phyloP scores from a whole-genome alignment of 2,797 vertebrate species.

The Semotilus atromaculatus region DNA sequence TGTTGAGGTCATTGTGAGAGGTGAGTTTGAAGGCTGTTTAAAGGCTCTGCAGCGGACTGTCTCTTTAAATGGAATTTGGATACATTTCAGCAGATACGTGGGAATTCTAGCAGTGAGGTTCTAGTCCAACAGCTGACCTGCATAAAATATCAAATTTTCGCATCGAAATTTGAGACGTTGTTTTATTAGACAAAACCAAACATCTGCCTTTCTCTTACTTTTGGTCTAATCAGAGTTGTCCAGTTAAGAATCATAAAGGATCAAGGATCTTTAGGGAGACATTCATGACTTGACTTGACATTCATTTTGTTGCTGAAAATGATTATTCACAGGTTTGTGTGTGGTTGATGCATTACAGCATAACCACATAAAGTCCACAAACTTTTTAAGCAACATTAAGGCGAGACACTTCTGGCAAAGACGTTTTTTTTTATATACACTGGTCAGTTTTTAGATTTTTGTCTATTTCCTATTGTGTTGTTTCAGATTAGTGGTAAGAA shows the following conservation, averaged over 20 bases:
- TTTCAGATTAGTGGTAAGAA: background rate
- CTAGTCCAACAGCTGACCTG: constrained; percentile 41
- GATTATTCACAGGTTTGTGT: background rate
- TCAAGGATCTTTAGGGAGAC: background rate
- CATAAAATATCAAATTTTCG: background rate
- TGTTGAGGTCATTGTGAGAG: background rate
- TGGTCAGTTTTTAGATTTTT: background rate
- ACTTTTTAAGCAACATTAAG: background rate
- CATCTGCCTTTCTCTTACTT: background rate
- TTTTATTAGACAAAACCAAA: background rate
- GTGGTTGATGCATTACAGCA: background rate
- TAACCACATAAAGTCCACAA: background rate
- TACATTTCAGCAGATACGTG: constrained; percentile 60
- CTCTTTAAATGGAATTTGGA: constrained; percentile 47
- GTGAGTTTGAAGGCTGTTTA: background rate
- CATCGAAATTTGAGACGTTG: background rate
- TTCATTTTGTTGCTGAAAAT: background rate
- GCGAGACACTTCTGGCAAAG: background rate
- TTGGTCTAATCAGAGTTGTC: background rate
- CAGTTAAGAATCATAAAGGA: background rate
- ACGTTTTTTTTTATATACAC: background rate
- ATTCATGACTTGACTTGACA: no score
- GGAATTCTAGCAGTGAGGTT: constrained; percentile 67
- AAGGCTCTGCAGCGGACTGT: background rate
- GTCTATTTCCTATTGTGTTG: background rate